These are phyloP conservation scores for Hipposideros larvatus DNA, from an alignment of 2,797 vertebrate genomes.

Conservation along the genomic window DNA sequence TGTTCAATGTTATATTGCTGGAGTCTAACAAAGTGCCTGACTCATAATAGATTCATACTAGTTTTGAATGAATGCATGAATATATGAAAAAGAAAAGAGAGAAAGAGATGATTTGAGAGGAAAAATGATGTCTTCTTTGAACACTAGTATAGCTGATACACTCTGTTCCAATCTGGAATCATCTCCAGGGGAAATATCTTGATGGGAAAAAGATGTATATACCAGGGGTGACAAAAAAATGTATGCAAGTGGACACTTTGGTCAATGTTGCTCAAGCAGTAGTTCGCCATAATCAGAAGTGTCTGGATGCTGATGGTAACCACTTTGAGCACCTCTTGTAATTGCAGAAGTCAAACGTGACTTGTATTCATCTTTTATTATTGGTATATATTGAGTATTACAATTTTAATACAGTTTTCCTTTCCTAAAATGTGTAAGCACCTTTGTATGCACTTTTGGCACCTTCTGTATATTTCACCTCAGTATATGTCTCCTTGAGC, in stretches of 20 bases:
- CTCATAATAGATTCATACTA: neutral
- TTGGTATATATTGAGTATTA: no score
- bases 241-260: no score
- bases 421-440: no score
- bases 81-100: neutral
- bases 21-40: neutral
- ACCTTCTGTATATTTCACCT: neutral
- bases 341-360: no score
- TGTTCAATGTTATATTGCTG: neutral
- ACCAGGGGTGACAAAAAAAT: no score
- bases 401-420: no score
- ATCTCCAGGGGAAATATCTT: neutral
- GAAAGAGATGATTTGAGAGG: neutral
- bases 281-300: no score
- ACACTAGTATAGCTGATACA: neutral
- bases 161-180: neutral
- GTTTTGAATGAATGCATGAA: neutral
- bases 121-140: neutral
- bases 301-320: no score
- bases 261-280: no score
- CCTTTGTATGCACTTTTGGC: no score
- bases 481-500: neutral
- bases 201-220: neutral
- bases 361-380: no score
- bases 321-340: no score